These are phyloP conservation scores for Chiloscyllium plagiosum DNA, from an alignment of 2,113 vertebrate genomes.

Conservation along the genomic window DNA sequence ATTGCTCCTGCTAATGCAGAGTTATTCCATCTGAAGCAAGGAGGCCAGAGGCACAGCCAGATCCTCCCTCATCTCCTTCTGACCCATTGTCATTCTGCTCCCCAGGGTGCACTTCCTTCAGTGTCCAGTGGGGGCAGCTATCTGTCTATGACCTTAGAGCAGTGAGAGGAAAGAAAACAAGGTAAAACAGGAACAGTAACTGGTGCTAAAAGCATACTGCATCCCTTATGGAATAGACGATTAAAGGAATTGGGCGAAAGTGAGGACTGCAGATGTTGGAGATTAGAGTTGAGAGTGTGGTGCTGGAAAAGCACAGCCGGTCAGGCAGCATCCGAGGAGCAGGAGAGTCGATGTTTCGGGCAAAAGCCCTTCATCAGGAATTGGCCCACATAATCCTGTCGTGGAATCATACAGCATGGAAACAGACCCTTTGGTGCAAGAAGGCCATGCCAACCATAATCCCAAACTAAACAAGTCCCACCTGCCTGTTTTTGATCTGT, in stretches of 20 bases:
- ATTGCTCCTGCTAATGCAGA: not conserved
- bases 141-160: not conserved
- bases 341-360: no score
- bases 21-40: not conserved
- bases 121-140: not conserved
- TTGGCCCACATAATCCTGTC: not conserved
- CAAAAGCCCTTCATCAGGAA: not conserved
- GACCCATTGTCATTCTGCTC: not conserved
- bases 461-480: no score
- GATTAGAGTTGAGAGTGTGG: no score
- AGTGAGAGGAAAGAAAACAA: not conserved
- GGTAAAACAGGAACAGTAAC: not conserved
- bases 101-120: not conserved
- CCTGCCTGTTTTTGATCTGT: no score
- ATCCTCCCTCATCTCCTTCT: not conserved
- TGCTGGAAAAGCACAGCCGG: no score
- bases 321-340: no score
- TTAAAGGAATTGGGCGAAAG: not conserved
- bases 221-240: not conserved
- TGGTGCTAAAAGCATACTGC: not conserved
- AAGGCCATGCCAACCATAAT: no score
- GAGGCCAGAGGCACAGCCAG: not conserved
- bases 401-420: no score
- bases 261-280: no score
- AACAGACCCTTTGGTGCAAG: no score